Conservation (phyloP, 2,113 vertebrate species). For the Picathartes gymnocephalus region DNA sequence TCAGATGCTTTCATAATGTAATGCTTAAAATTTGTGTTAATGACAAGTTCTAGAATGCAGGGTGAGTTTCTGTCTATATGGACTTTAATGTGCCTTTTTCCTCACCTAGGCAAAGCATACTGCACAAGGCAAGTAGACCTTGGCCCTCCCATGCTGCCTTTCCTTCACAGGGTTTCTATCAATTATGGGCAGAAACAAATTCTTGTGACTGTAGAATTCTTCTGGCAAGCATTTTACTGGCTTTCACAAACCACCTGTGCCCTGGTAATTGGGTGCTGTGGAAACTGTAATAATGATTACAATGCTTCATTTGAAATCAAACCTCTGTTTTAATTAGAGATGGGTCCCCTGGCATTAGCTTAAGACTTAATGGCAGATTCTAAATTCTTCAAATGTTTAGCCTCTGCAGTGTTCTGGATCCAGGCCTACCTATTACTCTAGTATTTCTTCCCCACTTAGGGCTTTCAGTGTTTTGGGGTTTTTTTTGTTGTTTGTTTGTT, state of each 20-base stretch:
- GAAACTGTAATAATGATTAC: background rate
- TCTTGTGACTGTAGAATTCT: background rate
- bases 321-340: background rate
- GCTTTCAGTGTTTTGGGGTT: background rate
- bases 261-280: background rate
- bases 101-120: background rate
- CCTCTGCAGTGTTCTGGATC: background rate
- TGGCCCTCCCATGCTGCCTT: background rate
- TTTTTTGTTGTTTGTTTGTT: background rate
- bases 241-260: background rate
- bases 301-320: background rate
- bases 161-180: background rate
- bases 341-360: background rate
- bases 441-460: background rate
- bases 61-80: accelerated
- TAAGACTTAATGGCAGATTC: background rate
- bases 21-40: background rate
- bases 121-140: background rate
- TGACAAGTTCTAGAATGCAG: background rate
- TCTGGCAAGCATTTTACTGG: background rate
- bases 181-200: background rate
- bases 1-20: background rate
- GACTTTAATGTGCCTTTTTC: background rate
- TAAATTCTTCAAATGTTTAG: background rate
- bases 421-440: background rate